Base-by-base conservation (phyloP, 2,888 invertebrate species). In the Melanostoma scalare region DNA sequence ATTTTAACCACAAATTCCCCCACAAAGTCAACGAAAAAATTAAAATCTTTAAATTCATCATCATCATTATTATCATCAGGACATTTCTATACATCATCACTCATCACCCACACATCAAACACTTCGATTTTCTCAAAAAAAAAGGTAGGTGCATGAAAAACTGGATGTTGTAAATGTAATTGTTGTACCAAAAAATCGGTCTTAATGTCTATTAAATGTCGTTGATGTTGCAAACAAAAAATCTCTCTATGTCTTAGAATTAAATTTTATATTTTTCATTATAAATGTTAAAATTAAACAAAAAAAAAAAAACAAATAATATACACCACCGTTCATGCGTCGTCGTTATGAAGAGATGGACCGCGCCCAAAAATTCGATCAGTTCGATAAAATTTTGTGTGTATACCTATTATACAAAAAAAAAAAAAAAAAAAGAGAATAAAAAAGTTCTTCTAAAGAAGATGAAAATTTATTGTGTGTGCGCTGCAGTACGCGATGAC, bases 341-440 rank as follows among this genome's bases (percentile, higher is more conserved):
- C 76, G 80, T 81, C 79, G 84, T 79, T 67, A 61, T 65, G 68
- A 79, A 65, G 58, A 78, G 69, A 69, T 78, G 84, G 84, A 79
- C 84, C 84, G 84, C 84, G 84, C 84, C 84, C 84, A 84, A 84
- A 84, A 84, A 79, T 84, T 84, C 84, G 84, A 84, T 84, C 84
- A 79, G 84, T 84, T 84, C 84, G 84, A 84, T 84, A 84, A 84
- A 84, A 84, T 75, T 84, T 84, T 69, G 74, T 84, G 84, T 84
- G 84, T 84, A 84, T 75, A 78, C 79, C 20, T 20, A 20, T 20
- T 52, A 69, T 42, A 46, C 68, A 68, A 60, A 53, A n/a, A 73
- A 56, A 38, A 69, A 63, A 78, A 58, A 68, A 76, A 55, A 75
- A 58, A 53, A 31, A 6, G 6, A 42, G 4, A 35, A 6, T 8